phyloP scores from a whole-genome alignment of 2,888 invertebrate species.

The Galeopsomyia nigrocyanea region DNA sequence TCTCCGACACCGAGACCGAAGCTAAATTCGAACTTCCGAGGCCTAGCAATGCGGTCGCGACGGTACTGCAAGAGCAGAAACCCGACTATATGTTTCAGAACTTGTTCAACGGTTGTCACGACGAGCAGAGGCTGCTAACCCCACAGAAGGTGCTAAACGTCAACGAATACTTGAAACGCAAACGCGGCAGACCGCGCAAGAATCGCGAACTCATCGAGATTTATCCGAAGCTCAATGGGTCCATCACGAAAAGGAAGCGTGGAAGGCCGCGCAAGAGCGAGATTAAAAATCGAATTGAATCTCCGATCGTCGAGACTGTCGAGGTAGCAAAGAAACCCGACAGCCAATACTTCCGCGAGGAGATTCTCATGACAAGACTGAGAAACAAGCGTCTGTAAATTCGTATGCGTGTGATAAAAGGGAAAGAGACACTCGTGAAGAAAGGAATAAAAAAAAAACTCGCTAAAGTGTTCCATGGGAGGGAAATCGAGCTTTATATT shows the following conservation, averaged over 20 bases:
- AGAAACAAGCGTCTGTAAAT: conserved; percentile 43
- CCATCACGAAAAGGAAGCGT: conserved; percentile 24
- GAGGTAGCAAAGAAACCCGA: conserved; percentile 31
- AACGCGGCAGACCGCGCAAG: conserved; percentile 39
- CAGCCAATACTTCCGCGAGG: conserved; percentile 38
- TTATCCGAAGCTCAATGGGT: not conserved
- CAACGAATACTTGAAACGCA: conserved; percentile 25
- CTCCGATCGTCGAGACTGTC: conserved; percentile 13
- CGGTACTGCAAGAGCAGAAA: conserved; percentile 35
- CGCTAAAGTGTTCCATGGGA: no score
- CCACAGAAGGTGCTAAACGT: conserved; percentile 24
- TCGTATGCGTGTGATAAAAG: no score
- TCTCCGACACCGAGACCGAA: not conserved
- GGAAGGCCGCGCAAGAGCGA: conserved; percentile 38
- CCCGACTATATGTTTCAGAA: conserved; percentile 11
- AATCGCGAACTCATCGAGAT: conserved; percentile 10
- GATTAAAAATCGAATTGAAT: not conserved
- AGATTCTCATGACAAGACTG: conserved; percentile 43
- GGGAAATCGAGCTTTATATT: no score
- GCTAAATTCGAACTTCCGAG: conserved; percentile 21
- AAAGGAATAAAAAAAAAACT: no score
- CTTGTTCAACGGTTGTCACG: not conserved
- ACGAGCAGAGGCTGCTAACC: conserved; percentile 21
- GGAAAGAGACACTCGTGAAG: no score
- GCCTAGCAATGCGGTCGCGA: conserved; percentile 42